Conservation (phyloP, 2,113 vertebrate species). For the Sphaerodactylus townsendi region DNA sequence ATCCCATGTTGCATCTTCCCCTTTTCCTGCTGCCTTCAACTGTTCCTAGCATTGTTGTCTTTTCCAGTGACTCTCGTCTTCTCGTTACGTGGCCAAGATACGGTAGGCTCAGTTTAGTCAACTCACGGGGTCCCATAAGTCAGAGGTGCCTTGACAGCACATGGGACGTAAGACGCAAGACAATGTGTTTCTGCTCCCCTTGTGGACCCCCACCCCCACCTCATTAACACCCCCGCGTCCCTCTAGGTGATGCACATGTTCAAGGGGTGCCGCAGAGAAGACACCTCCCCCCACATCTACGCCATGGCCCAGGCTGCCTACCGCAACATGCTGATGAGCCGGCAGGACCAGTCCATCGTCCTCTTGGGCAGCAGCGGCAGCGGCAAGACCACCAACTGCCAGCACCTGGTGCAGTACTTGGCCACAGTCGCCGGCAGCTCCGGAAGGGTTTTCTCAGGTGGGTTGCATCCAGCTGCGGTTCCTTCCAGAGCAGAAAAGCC, state of each 20-base stretch:
- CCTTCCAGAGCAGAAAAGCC: neutral
- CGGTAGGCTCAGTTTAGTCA: too few relatives aligned
- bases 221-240: rapidly evolving
- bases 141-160: too few relatives aligned
- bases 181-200: too few relatives aligned
- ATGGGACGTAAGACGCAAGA: too few relatives aligned
- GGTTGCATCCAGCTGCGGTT: neutral
- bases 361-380: slow-evolving; percentile 91
- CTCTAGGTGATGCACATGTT: slow-evolving; percentile 98
- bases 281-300: slow-evolving; percentile 92
- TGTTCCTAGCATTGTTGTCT: too few relatives aligned
- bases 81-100: too few relatives aligned
- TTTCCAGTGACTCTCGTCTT: too few relatives aligned
- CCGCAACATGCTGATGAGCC: slow-evolving; percentile 90
- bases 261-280: slow-evolving; percentile 93
- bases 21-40: too few relatives aligned
- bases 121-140: too few relatives aligned
- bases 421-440: slow-evolving; percentile 90
- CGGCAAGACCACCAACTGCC: slow-evolving; percentile 95
- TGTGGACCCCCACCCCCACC: too few relatives aligned
- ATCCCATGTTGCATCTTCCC: too few relatives aligned
- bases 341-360: slow-evolving; percentile 93
- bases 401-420: slow-evolving; percentile 93
- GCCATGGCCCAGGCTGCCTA: slow-evolving; percentile 91
- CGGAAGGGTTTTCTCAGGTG: slow-evolving; percentile 93